Base-by-base conservation (phyloP, 2,888 invertebrate genomes). In the Drosophila formosana region DNA sequence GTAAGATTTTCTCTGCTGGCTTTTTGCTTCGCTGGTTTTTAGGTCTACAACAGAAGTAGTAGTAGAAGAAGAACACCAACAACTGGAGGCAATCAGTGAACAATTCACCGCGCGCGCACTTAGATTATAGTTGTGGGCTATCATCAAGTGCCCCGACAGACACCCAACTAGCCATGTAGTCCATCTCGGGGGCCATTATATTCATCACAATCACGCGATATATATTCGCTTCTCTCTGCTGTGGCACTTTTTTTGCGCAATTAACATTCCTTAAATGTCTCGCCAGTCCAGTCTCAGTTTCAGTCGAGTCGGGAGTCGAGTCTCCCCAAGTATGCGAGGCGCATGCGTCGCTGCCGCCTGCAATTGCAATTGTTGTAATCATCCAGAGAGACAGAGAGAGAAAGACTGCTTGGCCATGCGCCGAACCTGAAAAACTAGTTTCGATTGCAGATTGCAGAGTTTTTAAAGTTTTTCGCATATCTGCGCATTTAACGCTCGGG, bases 401-500 rank as follows among this genome's bases (percentile, higher is more conserved):
- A 39, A 3, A 39, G 39, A 13, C 25, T 26, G 25, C 39, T 52
- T 63, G 71, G 58, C 72, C 80, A 60, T 79, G 84, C 74, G 87
- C 84, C 82, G 84, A 88, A 88, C 88, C 90, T 75, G 88, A 88
- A 88, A 87, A 88, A 88, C 88, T 78, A 81, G 88, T 89, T 83
- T 82, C 74, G 67, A 69, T 80, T 71, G 68, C 68, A 70, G 37
- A 37, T 37, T 37, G 37, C 37, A 37, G n/a, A n/a, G 66, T 49
- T 52, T 58, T 9, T 25, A 23, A 9, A 50, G 65, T 72, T 72
- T 66, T 72, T 60, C 55, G 52, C 63, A 55, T 63, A 60, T 55
- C 63, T 75, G 63, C n/a, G 30, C 47, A 75, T 76, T 77, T 75
- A 75, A 80, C 74, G 78, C 73, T 80, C 71, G 68, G 76, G 72